Percentiles rank a stretch among this genome's conserved stretches.
Evolutionary conservation across 2,888 invertebrate species (phyloP).

Genomic region (Drosophila pullipes): DNA sequence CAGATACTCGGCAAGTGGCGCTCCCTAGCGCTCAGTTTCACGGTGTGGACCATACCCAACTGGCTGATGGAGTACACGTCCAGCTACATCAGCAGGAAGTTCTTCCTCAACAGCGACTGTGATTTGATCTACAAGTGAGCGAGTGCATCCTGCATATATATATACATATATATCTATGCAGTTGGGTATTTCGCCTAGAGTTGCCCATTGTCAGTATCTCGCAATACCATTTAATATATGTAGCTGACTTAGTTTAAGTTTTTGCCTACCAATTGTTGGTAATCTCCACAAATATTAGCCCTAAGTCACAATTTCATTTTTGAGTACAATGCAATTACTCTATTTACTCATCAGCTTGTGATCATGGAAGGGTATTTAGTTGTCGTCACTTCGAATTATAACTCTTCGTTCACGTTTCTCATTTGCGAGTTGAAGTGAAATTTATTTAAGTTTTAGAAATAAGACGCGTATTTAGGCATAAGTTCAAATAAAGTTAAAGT

Average conservation of each 20-base stretch:
- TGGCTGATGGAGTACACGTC: constrained; percentile 72
- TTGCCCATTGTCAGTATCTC: neutral
- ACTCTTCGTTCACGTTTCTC: neutral
- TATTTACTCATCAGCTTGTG: neutral
- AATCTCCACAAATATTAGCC: too few species aligned
- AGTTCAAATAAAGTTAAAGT: constrained; percentile 51
- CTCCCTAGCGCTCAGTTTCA: constrained; percentile 61
- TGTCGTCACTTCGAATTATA: neutral
- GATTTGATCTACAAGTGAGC: constrained; percentile 81
- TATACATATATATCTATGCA: neutral
- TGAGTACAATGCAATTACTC: neutral
- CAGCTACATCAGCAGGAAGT: constrained; percentile 72
- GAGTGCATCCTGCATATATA: neutral
- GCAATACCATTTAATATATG: neutral
- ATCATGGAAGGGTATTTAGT: neutral
- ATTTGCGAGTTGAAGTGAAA: constrained; percentile 35
- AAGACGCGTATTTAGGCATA: constrained; percentile 33
- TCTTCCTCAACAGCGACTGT: constrained; percentile 82
- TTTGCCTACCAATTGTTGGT: neutral
- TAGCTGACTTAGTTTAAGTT: neutral
- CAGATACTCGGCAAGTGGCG: constrained; percentile 62
- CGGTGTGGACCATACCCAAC: constrained; percentile 80
- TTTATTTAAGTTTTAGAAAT: constrained; percentile 57
- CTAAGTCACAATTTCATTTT: neutral
- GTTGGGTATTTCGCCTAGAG: neutral